Conservation (phyloP, 2,888 invertebrate species). For the Xestia ashworthii region DNA sequence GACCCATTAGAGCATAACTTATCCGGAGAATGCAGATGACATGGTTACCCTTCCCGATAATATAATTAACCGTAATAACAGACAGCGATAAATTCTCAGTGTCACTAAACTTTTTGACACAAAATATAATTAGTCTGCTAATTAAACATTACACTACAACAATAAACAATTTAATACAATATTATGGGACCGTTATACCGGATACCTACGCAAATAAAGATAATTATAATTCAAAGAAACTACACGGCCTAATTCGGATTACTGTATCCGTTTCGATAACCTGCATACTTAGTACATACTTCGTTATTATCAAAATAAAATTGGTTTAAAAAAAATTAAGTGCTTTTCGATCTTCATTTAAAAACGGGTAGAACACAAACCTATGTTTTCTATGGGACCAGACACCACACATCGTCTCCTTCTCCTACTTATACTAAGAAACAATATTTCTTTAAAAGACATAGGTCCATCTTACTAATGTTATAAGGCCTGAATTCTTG, state of each 20-base stretch:
- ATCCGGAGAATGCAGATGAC: neutral
- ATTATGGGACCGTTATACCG: neutral
- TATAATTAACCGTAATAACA: conserved; percentile 15
- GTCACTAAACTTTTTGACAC: conserved; percentile 27
- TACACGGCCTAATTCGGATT: neutral
- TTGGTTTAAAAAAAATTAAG: neutral
- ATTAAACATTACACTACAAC: conserved; percentile 5
- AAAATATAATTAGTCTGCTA: conserved; percentile 3
- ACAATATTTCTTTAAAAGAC: neutral
- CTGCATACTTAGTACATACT: neutral
- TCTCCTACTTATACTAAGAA: neutral
- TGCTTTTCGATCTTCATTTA: neutral
- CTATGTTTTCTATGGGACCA: neutral
- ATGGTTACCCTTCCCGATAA: conserved; percentile 16
- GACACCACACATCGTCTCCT: neutral
- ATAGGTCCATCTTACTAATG: too few relatives aligned
- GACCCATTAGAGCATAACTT: neutral
- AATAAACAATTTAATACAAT: neutral
- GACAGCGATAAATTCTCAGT: conserved; percentile 14
- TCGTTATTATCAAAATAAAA: neutral
- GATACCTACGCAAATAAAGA: conserved; percentile 24
- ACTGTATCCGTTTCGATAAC: neutral
- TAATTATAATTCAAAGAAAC: conserved; percentile 19
- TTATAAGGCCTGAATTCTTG: too few relatives aligned
- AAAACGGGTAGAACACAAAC: neutral